Evolutionary conservation across 2,113 vertebrate species (phyloP).

Genomic region (Heterotilapia buettikoferi): DNA sequence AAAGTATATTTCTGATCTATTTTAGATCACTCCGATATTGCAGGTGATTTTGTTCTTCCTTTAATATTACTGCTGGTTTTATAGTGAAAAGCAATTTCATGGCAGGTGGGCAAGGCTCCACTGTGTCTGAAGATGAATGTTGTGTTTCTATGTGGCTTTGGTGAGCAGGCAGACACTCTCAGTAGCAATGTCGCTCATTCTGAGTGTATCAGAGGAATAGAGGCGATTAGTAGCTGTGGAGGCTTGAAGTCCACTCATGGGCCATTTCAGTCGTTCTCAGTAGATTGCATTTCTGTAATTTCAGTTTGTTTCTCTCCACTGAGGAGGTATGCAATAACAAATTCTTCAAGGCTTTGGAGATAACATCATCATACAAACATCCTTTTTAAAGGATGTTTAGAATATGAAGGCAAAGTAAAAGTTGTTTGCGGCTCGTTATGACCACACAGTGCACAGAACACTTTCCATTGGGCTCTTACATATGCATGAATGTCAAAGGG

Average conservation of each 20-base stretch:
- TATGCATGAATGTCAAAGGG: not conserved
- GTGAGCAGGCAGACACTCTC: not conserved
- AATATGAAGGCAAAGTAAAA: not conserved
- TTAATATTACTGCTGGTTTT: conserved; percentile 1
- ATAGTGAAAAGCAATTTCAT: conserved; percentile 44
- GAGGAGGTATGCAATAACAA: conserved; percentile 13
- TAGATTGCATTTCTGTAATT: conserved; percentile 34
- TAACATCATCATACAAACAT: not conserved
- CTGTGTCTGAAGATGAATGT: conserved; percentile 33
- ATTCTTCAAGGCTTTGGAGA: not conserved
- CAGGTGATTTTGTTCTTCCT: not conserved
- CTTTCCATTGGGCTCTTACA: not conserved
- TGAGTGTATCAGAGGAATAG: conserved; percentile 5
- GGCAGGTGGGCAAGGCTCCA: conserved; percentile 18
- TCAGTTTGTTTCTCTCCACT: conserved; percentile 25
- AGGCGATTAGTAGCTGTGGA: conserved; percentile 7
- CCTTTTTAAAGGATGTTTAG: not conserved
- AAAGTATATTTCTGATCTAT: conserved; percentile 7
- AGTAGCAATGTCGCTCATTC: not conserved
- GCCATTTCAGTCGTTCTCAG: conserved; percentile 11
- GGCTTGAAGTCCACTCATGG: conserved; percentile 25
- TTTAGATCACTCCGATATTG: conserved; percentile 5
- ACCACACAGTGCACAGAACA: not conserved
- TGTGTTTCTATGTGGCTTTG: not conserved
- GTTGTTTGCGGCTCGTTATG: not conserved